Evolutionary conservation across 2,888 invertebrate species (phyloP).

Genomic region (Acanthosepion esculentum): DNA sequence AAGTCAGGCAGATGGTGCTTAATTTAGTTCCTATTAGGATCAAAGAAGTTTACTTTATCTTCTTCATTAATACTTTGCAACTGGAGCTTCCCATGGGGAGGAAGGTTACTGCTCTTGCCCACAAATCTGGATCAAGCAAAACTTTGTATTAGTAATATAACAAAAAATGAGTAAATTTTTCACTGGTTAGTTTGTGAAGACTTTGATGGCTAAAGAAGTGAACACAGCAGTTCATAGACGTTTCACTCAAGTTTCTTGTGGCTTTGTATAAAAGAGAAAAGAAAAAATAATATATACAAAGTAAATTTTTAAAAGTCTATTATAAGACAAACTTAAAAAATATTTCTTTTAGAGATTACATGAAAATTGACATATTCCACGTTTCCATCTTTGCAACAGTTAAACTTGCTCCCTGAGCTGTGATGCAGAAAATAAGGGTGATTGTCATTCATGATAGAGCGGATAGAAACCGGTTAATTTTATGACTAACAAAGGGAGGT

Average conservation of each 20-base stretch:
- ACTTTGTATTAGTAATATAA: too few species aligned
- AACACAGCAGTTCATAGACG: not conserved
- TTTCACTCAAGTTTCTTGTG: too few species aligned
- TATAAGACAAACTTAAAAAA: too few species aligned
- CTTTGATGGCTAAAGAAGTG: not conserved
- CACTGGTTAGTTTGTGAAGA: not conserved
- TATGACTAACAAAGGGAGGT: not conserved
- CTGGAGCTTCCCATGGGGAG: not conserved
- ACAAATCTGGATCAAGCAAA: not conserved
- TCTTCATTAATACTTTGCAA: not conserved
- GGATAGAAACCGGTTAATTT: not conserved
- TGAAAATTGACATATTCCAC: not conserved
- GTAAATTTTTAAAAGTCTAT: too few species aligned
- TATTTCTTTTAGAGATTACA: too few species aligned
- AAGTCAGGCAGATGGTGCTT: not conserved
- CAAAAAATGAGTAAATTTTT: not conserved
- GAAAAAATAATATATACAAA: too few species aligned
- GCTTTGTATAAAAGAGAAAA: too few species aligned
- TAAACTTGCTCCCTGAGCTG: not conserved
- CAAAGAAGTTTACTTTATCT: not conserved
- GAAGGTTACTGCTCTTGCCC: not conserved
- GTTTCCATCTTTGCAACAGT: not conserved
- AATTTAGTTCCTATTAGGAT: not conserved
- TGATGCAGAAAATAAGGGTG: not conserved
- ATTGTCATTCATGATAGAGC: too few species aligned